phyloP scores from a whole-genome alignment of 2,888 invertebrate genomes.

The Balanococcus diminutus region DNA sequence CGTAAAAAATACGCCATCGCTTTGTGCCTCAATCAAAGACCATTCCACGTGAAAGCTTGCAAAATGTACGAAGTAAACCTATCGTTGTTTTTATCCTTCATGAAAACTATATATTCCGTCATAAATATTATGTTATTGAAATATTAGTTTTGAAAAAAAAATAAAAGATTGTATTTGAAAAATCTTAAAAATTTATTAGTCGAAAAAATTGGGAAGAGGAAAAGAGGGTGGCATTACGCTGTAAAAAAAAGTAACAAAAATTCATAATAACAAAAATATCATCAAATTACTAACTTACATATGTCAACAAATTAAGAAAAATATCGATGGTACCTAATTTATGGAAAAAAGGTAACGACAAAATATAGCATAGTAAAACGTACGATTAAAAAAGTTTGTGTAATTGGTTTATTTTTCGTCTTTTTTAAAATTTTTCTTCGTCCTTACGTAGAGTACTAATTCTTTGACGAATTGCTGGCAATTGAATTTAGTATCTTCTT shows the following conservation, averaged over 20 bases:
- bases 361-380: background rate
- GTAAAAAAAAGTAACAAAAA: background rate
- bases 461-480: background rate
- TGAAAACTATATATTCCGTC: background rate
- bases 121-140: background rate
- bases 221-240: background rate
- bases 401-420: slow-evolving; percentile 39
- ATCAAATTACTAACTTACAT: background rate
- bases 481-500: slow-evolving; percentile 13
- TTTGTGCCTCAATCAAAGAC: background rate
- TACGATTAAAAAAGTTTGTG: background rate
- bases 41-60: background rate
- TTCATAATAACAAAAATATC: background rate
- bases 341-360: background rate
- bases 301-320: background rate
- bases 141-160: background rate
- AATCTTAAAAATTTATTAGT: background rate
- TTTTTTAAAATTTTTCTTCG: slow-evolving; percentile 12
- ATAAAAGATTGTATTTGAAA: no score
- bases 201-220: no score
- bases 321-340: background rate
- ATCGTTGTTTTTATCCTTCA: background rate
- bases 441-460: background rate
- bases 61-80: slow-evolving; percentile 16
- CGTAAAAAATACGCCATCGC: background rate